Evolutionary conservation across 1,140 invertebrate genomes (phyloP), one percentile per base, ranked within the genome.

Genomic region (Sminthurides bifidus): DNA sequence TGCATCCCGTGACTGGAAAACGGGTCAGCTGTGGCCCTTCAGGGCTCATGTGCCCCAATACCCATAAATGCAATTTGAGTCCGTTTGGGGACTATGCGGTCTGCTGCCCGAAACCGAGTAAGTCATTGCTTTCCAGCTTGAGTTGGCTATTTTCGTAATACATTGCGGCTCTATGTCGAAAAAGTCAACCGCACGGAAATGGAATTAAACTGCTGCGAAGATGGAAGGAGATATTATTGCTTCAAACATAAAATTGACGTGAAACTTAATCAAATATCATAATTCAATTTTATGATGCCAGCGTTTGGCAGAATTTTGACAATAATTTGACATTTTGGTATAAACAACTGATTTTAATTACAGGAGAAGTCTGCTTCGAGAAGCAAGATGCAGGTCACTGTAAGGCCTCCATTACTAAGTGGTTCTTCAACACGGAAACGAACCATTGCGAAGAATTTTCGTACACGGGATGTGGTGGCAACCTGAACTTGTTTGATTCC

Each of bases 401-500:
- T 68, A 31, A 71, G 55, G 60, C 67, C 5, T 60, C 64, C 24
- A 24, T 40, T 21, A 81, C 78, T 1, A 73, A 82, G 23, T 91
- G 82, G 77, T 80, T 80, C 65, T 92, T 91, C 71, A 85, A 87
- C 70, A 75, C 82, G 3, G 79, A 79, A 60, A 76, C 75, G 17
- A 89, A 90, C 65, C 76, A 77, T 57, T 87, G 84, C 69, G 78
- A 88, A 59, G 72, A 79, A 17, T 80, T 87, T 63, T 70, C 70
- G 0, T 85, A 83, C 65, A 76, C 76, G 12, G 82, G 82, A 27
- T 84, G 83, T 59, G 81, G 82, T 35, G 82, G 85, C 41, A 92
- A 89, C 66, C 82, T 87, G 66, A 95, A 94, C 71, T 84, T 88
- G 64, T 95, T 94, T 76, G 79, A 84, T 30, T 84, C 79, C 33